Conservation (phyloP, 2,888 invertebrate species). For the Ceriagrion tenellum region DNA sequence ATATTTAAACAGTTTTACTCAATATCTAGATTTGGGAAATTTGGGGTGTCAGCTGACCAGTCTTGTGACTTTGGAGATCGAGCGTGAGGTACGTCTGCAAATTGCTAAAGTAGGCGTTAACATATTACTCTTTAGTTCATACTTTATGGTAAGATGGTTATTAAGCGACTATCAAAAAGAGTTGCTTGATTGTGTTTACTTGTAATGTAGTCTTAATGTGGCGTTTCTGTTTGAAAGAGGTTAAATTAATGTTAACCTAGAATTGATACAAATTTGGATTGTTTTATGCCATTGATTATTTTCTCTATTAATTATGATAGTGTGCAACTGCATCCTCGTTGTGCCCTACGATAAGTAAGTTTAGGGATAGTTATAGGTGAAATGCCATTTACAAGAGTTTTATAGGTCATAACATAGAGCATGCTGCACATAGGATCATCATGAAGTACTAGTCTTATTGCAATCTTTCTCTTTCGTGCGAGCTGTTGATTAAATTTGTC, state of each 20-base stretch:
- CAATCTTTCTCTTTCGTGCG: background rate
- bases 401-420: background rate
- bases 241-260: background rate
- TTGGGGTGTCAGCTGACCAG: constrained; percentile 62
- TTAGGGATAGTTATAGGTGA: background rate
- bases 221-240: background rate
- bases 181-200: background rate
- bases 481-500: background rate
- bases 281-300: background rate
- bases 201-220: background rate
- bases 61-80: constrained; percentile 51
- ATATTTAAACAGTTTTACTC: background rate
- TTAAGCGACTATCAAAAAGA: background rate
- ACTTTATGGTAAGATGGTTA: background rate
- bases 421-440: background rate
- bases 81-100: constrained; percentile 38
- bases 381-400: background rate
- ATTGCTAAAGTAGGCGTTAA: background rate
- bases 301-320: background rate
- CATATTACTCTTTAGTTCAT: background rate
- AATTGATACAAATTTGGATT: background rate
- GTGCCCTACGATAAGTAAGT: background rate
- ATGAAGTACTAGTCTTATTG: background rate
- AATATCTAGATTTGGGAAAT: background rate
- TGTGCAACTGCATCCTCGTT: background rate